phyloP scores from a whole-genome alignment of 92 coral and sea anemone genomes.

The Epizoanthus stellaris region DNA sequence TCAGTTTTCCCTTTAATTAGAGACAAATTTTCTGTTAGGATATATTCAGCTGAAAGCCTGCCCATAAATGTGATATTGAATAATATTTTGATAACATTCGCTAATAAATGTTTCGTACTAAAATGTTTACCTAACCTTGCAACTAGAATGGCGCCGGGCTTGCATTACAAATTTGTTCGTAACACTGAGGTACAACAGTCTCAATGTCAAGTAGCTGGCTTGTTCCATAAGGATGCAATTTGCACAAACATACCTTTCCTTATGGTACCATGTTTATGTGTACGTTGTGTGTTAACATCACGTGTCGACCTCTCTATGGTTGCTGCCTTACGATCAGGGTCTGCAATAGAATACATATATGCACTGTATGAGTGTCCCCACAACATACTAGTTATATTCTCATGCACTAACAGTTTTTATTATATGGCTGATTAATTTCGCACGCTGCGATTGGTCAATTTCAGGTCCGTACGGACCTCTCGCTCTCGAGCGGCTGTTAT shows the following conservation, averaged over 20 bases:
- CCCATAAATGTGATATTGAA: no score
- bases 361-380: neutral
- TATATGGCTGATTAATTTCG: no score
- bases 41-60: no score
- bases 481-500: no score
- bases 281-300: neutral
- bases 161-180: neutral
- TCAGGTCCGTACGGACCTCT: no score
- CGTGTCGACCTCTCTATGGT: slow-evolving; percentile 5
- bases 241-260: neutral
- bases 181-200: neutral
- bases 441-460: no score
- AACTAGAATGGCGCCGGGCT: no score
- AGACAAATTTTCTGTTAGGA: neutral
- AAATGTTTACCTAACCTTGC: no score
- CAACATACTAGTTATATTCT: no score
- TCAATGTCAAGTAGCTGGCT: neutral
- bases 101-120: no score
- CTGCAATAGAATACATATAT: neutral
- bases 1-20: neutral
- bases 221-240: neutral
- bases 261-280: neutral
- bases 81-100: neutral
- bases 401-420: no score
- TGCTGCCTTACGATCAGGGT: neutral